A percentile compares a stretch with the other conserved stretches of the same genome.
Conservation (phyloP, 1,140 invertebrate species). For the Procambarus virginalis region DNA sequence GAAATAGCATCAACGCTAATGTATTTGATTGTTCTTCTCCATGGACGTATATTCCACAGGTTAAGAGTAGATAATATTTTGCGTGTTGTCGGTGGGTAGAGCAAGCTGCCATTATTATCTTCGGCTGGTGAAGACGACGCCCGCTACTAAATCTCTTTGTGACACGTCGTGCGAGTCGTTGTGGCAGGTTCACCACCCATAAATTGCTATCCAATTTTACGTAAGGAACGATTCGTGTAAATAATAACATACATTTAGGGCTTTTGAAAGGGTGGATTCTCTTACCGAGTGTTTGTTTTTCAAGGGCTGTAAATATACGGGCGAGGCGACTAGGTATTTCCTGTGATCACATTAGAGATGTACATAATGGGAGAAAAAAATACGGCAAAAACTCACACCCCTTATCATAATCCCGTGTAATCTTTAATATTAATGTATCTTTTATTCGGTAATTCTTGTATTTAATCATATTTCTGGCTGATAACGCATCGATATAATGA, state of each 20-base stretch:
- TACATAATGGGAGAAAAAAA: background rate
- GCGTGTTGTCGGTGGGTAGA: background rate
- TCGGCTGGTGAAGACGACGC: background rate
- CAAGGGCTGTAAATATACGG: background rate
- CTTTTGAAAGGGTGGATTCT: background rate
- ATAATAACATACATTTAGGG: slow-evolving; percentile 23
- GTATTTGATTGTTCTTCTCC: background rate
- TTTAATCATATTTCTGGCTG: too few species aligned
- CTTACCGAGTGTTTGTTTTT: background rate
- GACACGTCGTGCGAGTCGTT: slow-evolving; percentile 3
- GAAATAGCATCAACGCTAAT: too few species aligned
- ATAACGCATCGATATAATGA: too few species aligned
- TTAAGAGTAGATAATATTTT: background rate
- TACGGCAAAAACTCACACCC: too few species aligned
- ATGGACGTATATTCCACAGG: background rate
- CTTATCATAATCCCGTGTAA: too few species aligned
- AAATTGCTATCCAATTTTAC: background rate
- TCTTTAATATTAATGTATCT: too few species aligned
- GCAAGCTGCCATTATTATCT: background rate
- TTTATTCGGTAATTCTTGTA: too few species aligned
- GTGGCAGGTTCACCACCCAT: slow-evolving; percentile 4
- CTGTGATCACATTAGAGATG: background rate
- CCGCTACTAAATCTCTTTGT: slow-evolving; percentile 23
- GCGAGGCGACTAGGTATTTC: background rate
- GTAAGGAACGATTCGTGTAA: background rate